These are phyloP conservation scores for Paramormyrops hopkinsi DNA, from an alignment of 2,797 vertebrate genomes.

Conservation along the genomic window DNA sequence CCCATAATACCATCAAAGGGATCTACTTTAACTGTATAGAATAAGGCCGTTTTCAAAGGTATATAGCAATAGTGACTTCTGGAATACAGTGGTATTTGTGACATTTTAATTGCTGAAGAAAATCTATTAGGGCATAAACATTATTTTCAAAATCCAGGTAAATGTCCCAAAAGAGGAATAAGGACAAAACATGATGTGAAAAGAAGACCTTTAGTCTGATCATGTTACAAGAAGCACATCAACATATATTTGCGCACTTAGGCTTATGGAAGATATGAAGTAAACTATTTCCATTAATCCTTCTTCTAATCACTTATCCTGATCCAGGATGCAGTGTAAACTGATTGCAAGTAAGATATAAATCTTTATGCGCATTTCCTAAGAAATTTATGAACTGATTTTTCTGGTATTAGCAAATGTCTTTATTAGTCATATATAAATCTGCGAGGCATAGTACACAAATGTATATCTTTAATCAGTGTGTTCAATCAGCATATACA, in stretches of 20 bases:
- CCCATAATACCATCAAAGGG: background rate
- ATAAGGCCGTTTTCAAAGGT: background rate
- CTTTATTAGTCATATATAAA: background rate
- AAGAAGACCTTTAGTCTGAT: background rate
- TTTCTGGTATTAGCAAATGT: background rate
- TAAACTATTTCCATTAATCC: background rate
- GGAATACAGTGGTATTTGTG: background rate
- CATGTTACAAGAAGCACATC: background rate
- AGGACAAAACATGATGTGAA: background rate
- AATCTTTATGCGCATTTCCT: background rate
- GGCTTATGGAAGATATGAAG: background rate
- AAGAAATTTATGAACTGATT: background rate
- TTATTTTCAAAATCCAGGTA: background rate
- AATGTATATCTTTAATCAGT: background rate
- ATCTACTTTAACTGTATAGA: background rate
- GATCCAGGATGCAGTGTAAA: background rate
- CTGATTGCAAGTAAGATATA: background rate
- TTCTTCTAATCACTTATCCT: background rate
- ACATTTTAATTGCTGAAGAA: background rate
- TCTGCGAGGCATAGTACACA: background rate
- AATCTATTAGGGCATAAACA: background rate
- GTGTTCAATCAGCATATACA: background rate
- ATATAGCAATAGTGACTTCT: background rate
- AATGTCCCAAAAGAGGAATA: background rate
- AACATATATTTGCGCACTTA: background rate